Percentiles rank a stretch among this genome's conserved stretches.
Evolutionary conservation across 1,140 invertebrate genomes (phyloP).

Genomic region (Drosophila orosa): DNA sequence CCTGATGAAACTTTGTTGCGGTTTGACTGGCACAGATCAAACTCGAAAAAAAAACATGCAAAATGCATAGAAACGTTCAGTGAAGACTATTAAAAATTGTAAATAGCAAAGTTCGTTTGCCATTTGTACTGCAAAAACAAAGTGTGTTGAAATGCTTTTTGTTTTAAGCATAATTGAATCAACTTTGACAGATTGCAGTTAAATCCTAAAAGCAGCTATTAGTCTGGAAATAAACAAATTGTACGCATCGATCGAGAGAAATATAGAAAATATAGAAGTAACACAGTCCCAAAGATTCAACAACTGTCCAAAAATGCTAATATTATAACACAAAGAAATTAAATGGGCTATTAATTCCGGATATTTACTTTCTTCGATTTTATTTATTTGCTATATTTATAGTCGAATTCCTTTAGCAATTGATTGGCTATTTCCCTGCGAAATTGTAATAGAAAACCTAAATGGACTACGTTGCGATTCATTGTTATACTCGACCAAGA

Average conservation of each 20-base stretch:
- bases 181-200: conserved; percentile 19
- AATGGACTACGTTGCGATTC: conserved; percentile 22
- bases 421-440: conserved; percentile 23
- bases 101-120: conserved; percentile 17
- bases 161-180: conserved; percentile 20
- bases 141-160: conserved; percentile 3
- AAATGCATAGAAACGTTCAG: conserved; percentile 28
- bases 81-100: conserved; percentile 24
- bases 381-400: not conserved
- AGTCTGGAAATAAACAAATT: not conserved
- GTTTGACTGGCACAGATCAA: conserved; percentile 44
- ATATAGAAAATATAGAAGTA: not conserved
- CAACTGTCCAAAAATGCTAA: no score
- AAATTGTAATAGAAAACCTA: conserved; percentile 33
- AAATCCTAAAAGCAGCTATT: not conserved
- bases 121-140: not conserved
- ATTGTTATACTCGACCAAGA: conserved; percentile 51
- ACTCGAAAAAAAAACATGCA: conserved; percentile 19
- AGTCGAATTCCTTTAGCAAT: conserved; percentile 10
- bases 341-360: not conserved
- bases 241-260: not conserved
- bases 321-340: not conserved
- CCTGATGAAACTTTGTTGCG: conserved; percentile 37
- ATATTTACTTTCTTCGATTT: not conserved
- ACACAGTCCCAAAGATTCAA: not conserved